Evolutionary conservation across 2,797 vertebrate species (phyloP).

Genomic region (Graptemys geographica): DNA sequence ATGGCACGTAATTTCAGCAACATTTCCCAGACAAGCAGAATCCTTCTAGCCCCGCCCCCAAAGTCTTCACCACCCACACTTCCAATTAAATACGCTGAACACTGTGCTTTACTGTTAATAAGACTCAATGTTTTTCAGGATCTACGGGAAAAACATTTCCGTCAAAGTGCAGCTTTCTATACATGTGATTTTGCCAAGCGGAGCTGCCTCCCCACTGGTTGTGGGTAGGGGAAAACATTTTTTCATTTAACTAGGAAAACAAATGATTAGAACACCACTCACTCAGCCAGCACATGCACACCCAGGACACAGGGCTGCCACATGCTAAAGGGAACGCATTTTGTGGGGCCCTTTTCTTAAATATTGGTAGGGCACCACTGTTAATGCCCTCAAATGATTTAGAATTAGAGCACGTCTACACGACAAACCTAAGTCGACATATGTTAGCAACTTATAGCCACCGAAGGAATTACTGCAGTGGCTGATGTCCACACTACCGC

Average conservation of each 20-base stretch:
- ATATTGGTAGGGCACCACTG: not conserved
- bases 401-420: not conserved
- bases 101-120: constrained; percentile 46
- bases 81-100: constrained; percentile 22
- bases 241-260: not conserved
- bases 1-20: constrained; percentile 11
- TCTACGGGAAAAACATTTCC: constrained; percentile 45
- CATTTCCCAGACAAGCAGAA: not conserved
- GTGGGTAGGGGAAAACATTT: not conserved
- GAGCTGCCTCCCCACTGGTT: not conserved
- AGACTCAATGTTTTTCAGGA: constrained; percentile 51
- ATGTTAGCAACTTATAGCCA: no score
- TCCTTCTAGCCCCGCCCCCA: constrained; percentile 24
- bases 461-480: no score
- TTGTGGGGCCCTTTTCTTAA: not conserved
- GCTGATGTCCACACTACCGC: no score
- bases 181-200: constrained; percentile 4
- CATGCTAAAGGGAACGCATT: not conserved
- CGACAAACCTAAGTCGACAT: no score
- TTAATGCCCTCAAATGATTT: not conserved
- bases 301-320: not conserved
- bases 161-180: constrained; percentile 8
- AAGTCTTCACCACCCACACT: constrained; percentile 47
- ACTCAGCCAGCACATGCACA: not conserved
- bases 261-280: not conserved